Base-by-base conservation (phyloP, 2,113 vertebrate species). In the Meriones unguiculatus region DNA sequence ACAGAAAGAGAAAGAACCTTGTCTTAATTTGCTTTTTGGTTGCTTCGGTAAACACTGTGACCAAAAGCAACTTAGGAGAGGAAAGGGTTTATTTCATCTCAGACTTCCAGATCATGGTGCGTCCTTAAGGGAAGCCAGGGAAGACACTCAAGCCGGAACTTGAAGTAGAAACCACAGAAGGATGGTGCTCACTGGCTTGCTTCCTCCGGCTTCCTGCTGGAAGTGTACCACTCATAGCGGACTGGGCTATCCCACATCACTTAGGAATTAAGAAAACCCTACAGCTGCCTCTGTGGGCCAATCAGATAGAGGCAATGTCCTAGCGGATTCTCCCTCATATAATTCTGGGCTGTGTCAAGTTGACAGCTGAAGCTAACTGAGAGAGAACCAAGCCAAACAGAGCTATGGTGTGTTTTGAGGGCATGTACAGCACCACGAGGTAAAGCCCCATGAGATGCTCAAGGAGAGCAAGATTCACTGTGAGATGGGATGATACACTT, bases 401-500 rank as follows among this genome's bases (percentile, higher is more conserved):
- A 70, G 41, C 4, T 0, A 46, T 46, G 46, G 46, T 5, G 0
- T 10, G 5, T 8, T 12, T 8, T 12, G 1, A 15, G 57, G 70
- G 77, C 3, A 7, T 1, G 8, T 2, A 2, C 28, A 30, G 24
- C n/a, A 38, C 62, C 8, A 22, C 3, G 67, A 24, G 46, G 7
- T 1, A 2, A 18, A 38, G 22, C 41, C 46, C 69, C 17, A 32
- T 4, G 72, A 35, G 8, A 20, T 20, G 46, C 17, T 10, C 35
- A 13, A 20, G 12, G 30, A 77, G 41, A 18, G 52, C 9, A 10
- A 54, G 50, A 32, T 2, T 22, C 12, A 3, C 41, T 1, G 0
- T 86, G 30, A 24, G 9, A 41, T 5, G 5, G 62, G 57, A 28
- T 1, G 2, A 18, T 11, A 24, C 0, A 87, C 0, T 0, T 7